Evolutionary conservation across 2,113 vertebrate genomes (phyloP), one percentile per base, ranked within the genome.

Genomic region (Coregonus clupeaformis): DNA sequence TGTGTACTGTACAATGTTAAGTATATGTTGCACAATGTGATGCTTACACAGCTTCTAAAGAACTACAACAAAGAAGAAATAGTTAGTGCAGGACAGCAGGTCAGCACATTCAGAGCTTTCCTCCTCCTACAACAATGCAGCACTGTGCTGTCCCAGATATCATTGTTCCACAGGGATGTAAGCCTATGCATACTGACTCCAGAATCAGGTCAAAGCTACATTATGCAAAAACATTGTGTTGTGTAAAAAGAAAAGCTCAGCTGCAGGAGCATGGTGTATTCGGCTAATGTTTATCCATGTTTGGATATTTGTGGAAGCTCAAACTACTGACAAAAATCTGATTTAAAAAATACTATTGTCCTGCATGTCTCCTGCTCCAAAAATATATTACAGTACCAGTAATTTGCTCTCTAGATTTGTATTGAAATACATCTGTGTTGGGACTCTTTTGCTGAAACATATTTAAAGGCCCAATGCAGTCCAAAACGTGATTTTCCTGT

Each of bases 171-270:
- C 16, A 6, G 18, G 64, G 29, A 32, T 20, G 64, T 29, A 18
- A 65, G 25, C 5, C 6, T 60, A 22, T 60, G 57, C 57, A 9
- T 59, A 6, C n/a, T n/a, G 57, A 24, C 57, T 60, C n/a, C 20
- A 60, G 57, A 60, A 60, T 60, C 20, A 60, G 57, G 57, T 60
- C 57, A 60, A 60, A 60, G n/a, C n/a, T 42, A 42, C 36, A 42
- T 14, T 60, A 22, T 5, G 16, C 57, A 60, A 22, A n/a, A 22
- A 16, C n/a, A 11, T 9, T 60, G 18, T 60, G 57, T 60, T 24
- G 49, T 60, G 57, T 60, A 9, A 11, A 60, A 12, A 42, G 36
- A 42, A 42, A 60, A 18, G 14, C 49, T 52, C 49, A 52, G 49
- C 49, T 52, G 49, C 49, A 52, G 2, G 49, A 52, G 3, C 16